Base-by-base conservation (phyloP, 2,888 invertebrate species). In the Eumerus sabulonum region DNA sequence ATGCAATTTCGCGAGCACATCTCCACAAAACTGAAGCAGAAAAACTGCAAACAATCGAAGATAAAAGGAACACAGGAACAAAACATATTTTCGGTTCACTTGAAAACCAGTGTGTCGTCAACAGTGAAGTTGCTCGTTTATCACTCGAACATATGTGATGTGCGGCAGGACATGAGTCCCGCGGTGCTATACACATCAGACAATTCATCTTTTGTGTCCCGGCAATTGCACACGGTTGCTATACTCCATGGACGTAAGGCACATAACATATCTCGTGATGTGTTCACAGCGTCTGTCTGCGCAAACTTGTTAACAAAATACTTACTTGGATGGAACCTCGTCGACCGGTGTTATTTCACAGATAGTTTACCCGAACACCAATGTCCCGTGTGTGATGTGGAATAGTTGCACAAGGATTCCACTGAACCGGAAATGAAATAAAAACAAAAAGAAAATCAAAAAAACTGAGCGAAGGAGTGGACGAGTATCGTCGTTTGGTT, bases 51-150 rank as follows among this genome's bases (percentile, higher is more conserved):
- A 47, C 63, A n/a, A 44, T 72, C 38, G 40, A 12, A 48, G 16
- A 14, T 17, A 40, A 48, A 47, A 38, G 40, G 40, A 35, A 38
- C 13, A 66, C 16, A 59, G 18, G 35, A 11, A 50, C 14, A 14
- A 36, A 38, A 40, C 50, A 62, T 50, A 56, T 38, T 56, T 66
- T 71, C 57, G 60, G 50, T 66, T 62, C 66, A 77, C 76, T 77
- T 72, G 62, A 77, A 72, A 67, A 60, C 72, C 72, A 64, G 66
- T 67, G 56, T 51, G 62, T 77, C 76, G 56, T 77, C 76, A 77
- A 44, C 72, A 72, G 72, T 62, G 60, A 62, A 76, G 76, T 66
- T 76, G 71, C 72, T 77, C 76, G 72, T 77, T 77, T 77, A 77
- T 72, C 76, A 77, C 76, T 72, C 76, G 62, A 13, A 48, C 70